A percentile compares a stretch with the other conserved stretches of the same genome.
These are phyloP conservation scores for Pectinophora gossypiella DNA, from an alignment of 1,140 invertebrate species.

Conservation along the genomic window DNA sequence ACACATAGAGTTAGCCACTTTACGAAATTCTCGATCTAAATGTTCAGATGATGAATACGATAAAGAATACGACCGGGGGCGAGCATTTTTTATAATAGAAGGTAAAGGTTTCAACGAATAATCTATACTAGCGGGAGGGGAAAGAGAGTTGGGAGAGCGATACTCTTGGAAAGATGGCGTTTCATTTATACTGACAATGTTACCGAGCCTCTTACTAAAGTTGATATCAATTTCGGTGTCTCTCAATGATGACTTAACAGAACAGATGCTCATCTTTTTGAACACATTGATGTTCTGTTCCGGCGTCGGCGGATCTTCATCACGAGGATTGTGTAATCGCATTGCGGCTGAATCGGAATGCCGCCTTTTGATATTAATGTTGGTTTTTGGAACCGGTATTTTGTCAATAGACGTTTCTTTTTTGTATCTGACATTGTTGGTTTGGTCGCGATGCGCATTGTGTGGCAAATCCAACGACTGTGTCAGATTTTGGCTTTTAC, in stretches of 20 bases:
- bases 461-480: conserved; percentile 1
- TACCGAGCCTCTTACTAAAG: conserved; percentile 22
- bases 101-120: conserved; percentile 38
- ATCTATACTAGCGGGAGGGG: conserved; percentile 38
- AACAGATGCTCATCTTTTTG: conserved; percentile 29
- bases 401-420: too few species aligned
- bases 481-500: not conserved
- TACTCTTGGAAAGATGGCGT: conserved; percentile 48
- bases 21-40: conserved; percentile 53
- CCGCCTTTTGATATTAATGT: conserved; percentile 18
- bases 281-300: conserved; percentile 12
- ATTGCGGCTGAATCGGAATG: conserved; percentile 34
- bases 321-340: not conserved
- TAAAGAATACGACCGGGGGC: conserved; percentile 41
- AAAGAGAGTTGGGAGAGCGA: conserved; percentile 33
- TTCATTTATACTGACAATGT: conserved; percentile 44
- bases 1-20: conserved; percentile 68
- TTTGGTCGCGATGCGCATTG: too few species aligned
- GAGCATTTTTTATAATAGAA: conserved; percentile 58
- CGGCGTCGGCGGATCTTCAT: not conserved
- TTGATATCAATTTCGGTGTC: conserved; percentile 4
- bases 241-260: conserved; percentile 8
- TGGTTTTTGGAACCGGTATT: conserved; percentile 4
- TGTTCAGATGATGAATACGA: conserved; percentile 39
- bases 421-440: too few species aligned